phyloP scores from a whole-genome alignment of 2,113 vertebrate species.

The Hippocampus guttulatus region DNA sequence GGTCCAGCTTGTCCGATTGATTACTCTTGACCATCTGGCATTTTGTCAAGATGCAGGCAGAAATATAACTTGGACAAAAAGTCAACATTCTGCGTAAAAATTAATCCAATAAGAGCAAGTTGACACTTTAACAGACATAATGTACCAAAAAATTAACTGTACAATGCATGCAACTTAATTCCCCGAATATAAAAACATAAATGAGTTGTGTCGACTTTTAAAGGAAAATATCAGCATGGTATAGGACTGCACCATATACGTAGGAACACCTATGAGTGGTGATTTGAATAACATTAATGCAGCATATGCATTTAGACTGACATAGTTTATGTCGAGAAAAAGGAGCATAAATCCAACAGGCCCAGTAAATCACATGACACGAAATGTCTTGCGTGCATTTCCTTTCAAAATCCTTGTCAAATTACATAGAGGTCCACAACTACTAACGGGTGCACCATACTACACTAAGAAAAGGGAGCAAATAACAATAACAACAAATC shows the following conservation, averaged over 20 bases:
- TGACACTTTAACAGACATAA: not conserved
- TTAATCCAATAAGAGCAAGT: not conserved
- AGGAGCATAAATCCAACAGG: slow-evolving; percentile 9
- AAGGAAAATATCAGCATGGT: too few species aligned
- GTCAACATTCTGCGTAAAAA: not conserved
- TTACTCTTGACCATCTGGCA: too few species aligned
- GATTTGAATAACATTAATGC: not conserved
- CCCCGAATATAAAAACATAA: too few species aligned
- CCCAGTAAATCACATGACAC: slow-evolving; percentile 44
- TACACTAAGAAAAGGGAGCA: not conserved
- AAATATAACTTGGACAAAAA: not conserved
- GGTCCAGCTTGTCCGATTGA: not conserved
- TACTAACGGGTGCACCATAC: not conserved
- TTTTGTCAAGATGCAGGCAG: not conserved
- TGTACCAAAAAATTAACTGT: not conserved
- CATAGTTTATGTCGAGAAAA: not conserved
- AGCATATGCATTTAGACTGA: not conserved
- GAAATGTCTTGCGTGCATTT: not conserved
- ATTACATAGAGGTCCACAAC: not conserved
- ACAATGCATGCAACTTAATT: too few species aligned
- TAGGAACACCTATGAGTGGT: not conserved
- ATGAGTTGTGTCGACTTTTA: too few species aligned
- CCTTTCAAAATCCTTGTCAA: not conserved
- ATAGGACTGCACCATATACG: too few species aligned
- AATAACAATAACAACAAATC: not conserved